Percentiles rank a stretch among this genome's conserved stretches.
phyloP scores from a whole-genome alignment of 2,113 vertebrate species.

The Chamaea fasciata region DNA sequence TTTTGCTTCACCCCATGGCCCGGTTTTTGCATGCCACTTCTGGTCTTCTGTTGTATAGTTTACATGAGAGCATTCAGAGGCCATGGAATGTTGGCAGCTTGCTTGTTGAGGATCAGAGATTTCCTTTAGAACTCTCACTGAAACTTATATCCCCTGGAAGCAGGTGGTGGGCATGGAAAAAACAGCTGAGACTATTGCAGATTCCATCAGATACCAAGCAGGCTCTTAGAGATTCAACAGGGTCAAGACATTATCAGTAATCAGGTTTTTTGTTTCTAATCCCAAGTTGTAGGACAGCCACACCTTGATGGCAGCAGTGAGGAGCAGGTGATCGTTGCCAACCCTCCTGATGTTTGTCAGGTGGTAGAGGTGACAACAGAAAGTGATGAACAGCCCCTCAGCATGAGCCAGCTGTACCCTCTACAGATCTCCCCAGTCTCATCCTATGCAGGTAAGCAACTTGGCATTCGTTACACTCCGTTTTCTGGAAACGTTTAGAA shows the following conservation, averaged over 20 bases:
- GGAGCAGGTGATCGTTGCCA: slow-evolving; percentile 87
- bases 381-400: slow-evolving; percentile 90
- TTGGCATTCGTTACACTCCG: neutral
- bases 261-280: neutral
- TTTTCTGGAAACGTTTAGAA: neutral
- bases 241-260: neutral
- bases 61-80: neutral
- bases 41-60: neutral
- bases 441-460: slow-evolving; percentile 85
- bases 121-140: neutral
- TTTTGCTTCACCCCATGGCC: neutral
- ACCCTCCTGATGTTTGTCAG: slow-evolving; percentile 94
- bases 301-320: slow-evolving; percentile 72
- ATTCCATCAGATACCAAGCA: neutral
- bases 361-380: slow-evolving; percentile 97
- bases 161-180: neutral
- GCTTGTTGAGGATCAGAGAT: neutral
- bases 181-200: neutral
- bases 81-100: neutral
- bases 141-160: neutral
- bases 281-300: slow-evolving; percentile 72
- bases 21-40: neutral
- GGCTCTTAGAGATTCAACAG: neutral
- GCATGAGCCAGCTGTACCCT: slow-evolving; percentile 90
- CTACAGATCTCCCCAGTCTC: slow-evolving; percentile 96